Conservation (phyloP, 2,888 invertebrate genomes). For the Cheilosia pagana region DNA sequence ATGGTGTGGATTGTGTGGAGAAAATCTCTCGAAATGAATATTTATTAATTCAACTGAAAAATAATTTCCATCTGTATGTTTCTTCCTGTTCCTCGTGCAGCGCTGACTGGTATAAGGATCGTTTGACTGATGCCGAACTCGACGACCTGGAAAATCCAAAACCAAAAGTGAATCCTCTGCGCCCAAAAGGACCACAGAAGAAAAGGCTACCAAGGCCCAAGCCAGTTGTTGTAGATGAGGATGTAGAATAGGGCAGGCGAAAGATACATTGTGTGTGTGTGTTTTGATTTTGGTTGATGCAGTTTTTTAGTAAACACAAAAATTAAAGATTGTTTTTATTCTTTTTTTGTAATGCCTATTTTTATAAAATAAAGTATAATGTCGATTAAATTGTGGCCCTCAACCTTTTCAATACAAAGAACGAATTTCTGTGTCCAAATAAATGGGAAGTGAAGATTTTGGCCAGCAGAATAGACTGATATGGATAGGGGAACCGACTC, state of each 20-base stretch:
- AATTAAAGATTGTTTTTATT: constrained; percentile 39
- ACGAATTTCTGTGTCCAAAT: neutral
- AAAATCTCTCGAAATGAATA: constrained; percentile 29
- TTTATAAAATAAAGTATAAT: constrained; percentile 41
- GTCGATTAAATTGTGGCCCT: neutral
- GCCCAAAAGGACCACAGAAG: constrained; percentile 82
- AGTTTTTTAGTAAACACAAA: constrained; percentile 55
- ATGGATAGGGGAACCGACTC: no score
- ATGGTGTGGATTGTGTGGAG: neutral
- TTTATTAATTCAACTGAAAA: constrained; percentile 47
- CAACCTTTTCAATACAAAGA: neutral
- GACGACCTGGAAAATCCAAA: constrained; percentile 91
- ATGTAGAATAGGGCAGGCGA: constrained; percentile 75
- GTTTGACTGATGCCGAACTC: constrained; percentile 91
- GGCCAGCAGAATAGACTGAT: no score
- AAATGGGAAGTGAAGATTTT: neutral
- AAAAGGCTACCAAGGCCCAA: constrained; percentile 78
- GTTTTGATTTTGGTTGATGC: constrained; percentile 53
- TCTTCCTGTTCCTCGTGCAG: constrained; percentile 84
- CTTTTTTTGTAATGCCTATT: constrained; percentile 32
- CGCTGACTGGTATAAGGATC: constrained; percentile 95
- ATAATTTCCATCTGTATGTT: constrained; percentile 19
- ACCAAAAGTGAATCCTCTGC: constrained; percentile 86
- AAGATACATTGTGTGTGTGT: constrained; percentile 27
- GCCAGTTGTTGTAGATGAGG: constrained; percentile 76